Percentiles rank a stretch among this genome's conserved stretches.
Conservation (phyloP, 2,797 vertebrate species). For the Danio albolineatus region DNA sequence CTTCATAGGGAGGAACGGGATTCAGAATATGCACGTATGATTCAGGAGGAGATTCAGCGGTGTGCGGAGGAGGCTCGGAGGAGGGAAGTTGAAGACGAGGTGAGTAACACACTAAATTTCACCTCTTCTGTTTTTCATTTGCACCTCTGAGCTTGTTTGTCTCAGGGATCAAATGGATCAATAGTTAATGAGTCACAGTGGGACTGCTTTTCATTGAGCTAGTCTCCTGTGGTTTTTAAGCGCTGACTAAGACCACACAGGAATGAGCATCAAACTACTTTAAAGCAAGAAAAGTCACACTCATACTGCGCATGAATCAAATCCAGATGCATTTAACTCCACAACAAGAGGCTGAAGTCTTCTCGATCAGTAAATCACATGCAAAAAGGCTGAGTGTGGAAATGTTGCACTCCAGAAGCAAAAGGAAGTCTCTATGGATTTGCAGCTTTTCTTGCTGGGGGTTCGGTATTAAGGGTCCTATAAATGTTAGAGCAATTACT, state of each 20-base stretch:
- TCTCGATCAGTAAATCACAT: background rate
- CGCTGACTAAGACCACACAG: conserved; percentile 63
- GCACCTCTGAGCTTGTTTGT: conserved; percentile 29
- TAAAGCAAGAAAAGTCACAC: conserved; percentile 54
- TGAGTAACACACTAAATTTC: conserved; percentile 50
- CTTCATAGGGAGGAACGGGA: conserved; percentile 76
- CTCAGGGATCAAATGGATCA: conserved; percentile 57
- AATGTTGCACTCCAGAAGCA: conserved; percentile 11
- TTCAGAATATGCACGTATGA: conserved; percentile 74
- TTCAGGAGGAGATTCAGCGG: conserved; percentile 80
- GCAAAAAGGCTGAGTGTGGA: conserved; percentile 28
- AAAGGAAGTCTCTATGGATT: background rate
- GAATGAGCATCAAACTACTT: conserved; percentile 51
- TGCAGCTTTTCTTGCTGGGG: background rate
- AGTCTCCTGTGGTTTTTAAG: conserved; percentile 36
- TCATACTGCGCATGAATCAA: conserved; percentile 42
- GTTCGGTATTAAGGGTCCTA: background rate
- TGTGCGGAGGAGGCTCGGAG: conserved; percentile 71
- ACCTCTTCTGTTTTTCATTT: conserved; percentile 24
- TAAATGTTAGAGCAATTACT: conserved; percentile 9
- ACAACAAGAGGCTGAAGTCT: background rate
- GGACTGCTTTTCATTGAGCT: conserved; percentile 57
- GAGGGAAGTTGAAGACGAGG: conserved; percentile 78
- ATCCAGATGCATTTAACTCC: conserved; percentile 24
- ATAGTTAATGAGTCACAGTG: conserved; percentile 61